Conservation (phyloP, 2,797 vertebrate genomes). For the Chaenodraco wilsoni region DNA sequence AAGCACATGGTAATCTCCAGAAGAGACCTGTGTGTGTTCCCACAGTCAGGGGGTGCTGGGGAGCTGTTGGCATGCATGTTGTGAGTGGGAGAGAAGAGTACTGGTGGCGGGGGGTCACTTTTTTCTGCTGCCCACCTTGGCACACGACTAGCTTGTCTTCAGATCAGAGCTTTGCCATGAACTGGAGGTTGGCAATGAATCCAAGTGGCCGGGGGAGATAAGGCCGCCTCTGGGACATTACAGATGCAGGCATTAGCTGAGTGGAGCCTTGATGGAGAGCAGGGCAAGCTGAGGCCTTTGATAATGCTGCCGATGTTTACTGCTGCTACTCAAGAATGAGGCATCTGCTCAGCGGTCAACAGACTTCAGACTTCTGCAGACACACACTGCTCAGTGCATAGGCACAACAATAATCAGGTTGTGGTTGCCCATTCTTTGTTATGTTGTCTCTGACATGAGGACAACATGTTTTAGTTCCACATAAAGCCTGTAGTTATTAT, state of each 20-base stretch:
- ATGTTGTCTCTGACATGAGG: conserved; percentile 18
- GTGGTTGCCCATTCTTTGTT: conserved; percentile 26
- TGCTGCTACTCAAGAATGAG: conserved; percentile 65
- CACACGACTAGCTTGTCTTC: conserved; percentile 78
- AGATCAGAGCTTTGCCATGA: conserved; percentile 82
- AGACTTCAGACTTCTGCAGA: conserved; percentile 49
- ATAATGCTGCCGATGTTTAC: conserved; percentile 77
- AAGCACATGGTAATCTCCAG: conserved; percentile 53
- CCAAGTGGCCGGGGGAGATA: conserved; percentile 84
- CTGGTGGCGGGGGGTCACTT: conserved; percentile 68
- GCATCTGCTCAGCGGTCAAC: conserved; percentile 63
- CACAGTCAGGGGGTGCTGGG: conserved; percentile 51
- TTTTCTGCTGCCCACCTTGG: conserved; percentile 82
- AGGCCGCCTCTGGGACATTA: conserved; percentile 79
- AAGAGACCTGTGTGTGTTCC: conserved; percentile 57
- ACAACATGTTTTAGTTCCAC: background rate
- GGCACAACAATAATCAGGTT: conserved; percentile 13
- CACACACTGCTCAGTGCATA: conserved; percentile 27
- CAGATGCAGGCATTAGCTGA: conserved; percentile 78
- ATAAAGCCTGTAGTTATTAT: background rate
- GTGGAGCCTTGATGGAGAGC: conserved; percentile 74
- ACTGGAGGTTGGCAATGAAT: conserved; percentile 77
- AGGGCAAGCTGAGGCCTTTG: conserved; percentile 79
- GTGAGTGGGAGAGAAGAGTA: conserved; percentile 61
- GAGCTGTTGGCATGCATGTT: conserved; percentile 48